These are phyloP conservation scores for Apodemia mormo DNA, from an alignment of 2,888 invertebrate species.

Conservation along the genomic window DNA sequence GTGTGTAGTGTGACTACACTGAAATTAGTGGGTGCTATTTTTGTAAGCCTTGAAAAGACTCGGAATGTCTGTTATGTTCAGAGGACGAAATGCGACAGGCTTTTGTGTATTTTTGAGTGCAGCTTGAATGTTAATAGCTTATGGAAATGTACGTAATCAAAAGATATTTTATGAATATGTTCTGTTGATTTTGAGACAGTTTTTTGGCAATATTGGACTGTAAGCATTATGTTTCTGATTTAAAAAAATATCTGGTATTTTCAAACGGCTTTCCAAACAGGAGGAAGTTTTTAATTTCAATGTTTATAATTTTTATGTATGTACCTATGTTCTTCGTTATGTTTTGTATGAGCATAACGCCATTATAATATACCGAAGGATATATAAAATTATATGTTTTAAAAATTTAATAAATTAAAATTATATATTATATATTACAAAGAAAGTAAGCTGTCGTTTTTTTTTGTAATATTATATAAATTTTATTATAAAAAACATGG, in stretches of 20 bases:
- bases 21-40: slow-evolving; percentile 40
- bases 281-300: background rate
- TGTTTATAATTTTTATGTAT: background rate
- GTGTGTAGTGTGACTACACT: slow-evolving; percentile 45
- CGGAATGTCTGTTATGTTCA: slow-evolving; percentile 10
- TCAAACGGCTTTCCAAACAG: background rate
- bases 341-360: too few species aligned
- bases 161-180: slow-evolving; percentile 6
- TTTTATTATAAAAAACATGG: too few species aligned
- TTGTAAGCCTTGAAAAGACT: slow-evolving; percentile 25
- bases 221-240: background rate
- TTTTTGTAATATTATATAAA: too few species aligned
- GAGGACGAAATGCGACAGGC: slow-evolving; percentile 26
- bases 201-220: background rate
- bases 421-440: too few species aligned
- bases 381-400: too few species aligned
- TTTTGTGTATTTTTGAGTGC: slow-evolving; percentile 17
- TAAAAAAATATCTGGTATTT: background rate
- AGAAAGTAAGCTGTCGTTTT: too few species aligned
- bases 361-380: too few species aligned
- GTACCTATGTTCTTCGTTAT: too few species aligned
- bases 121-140: slow-evolving; percentile 15
- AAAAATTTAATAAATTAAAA: too few species aligned
- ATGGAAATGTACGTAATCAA: slow-evolving; percentile 17
- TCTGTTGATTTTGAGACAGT: background rate